phyloP scores from a whole-genome alignment of 2,113 vertebrate species.

The Malurus cyaneus region DNA sequence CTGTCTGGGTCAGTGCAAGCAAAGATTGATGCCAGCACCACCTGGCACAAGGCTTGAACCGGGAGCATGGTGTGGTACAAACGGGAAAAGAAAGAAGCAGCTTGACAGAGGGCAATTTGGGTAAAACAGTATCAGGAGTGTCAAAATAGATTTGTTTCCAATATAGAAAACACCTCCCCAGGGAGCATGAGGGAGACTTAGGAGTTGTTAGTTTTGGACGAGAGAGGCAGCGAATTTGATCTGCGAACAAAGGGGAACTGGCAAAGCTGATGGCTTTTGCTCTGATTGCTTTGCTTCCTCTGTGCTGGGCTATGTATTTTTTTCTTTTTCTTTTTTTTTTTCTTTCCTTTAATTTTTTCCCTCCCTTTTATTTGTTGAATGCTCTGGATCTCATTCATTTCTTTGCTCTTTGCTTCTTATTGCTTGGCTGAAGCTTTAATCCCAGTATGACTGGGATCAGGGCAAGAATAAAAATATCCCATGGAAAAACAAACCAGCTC shows the following conservation, averaged over 20 bases:
- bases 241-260: slow-evolving; percentile 1
- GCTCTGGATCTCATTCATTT: slow-evolving; percentile 33
- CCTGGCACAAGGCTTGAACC: not conserved
- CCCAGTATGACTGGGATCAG: slow-evolving; percentile 16
- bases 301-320: not conserved
- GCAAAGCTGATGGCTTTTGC: slow-evolving; percentile 45
- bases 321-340: not conserved
- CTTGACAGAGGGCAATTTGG: not conserved
- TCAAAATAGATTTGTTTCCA: slow-evolving; percentile 41
- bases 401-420: slow-evolving; percentile 41
- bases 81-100: rapidly evolving
- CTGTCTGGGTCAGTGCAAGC: rapidly evolving
- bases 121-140: not conserved
- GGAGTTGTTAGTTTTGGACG: slow-evolving; percentile 23
- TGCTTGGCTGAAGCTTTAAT: slow-evolving; percentile 57
- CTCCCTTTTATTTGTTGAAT: slow-evolving; percentile 51
- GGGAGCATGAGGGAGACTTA: not conserved
- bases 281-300: slow-evolving; percentile 35
- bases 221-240: slow-evolving; percentile 32
- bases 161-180: not conserved
- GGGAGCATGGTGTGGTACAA: not conserved
- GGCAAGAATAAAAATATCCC: slow-evolving; percentile 36
- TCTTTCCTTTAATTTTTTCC: not conserved
- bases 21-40: not conserved
- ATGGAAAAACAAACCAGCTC: slow-evolving; percentile 8